These are phyloP conservation scores for Heteractis magnifica DNA, from an alignment of 92 coral and sea anemone genomes.

Conservation along the genomic window DNA sequence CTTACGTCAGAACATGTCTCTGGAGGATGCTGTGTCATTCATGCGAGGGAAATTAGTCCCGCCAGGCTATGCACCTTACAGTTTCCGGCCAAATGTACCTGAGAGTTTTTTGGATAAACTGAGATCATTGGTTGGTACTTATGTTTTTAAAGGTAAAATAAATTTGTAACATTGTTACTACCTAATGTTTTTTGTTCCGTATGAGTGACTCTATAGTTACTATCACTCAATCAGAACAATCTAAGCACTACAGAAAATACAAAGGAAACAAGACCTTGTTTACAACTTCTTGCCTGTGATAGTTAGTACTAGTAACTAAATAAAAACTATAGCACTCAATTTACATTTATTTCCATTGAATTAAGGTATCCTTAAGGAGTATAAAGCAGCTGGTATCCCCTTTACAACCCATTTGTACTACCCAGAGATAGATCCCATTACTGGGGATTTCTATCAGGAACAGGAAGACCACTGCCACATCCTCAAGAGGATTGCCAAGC, in stretches of 20 bases:
- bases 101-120: slow-evolving; percentile 47
- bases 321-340: too few species aligned
- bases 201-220: too few species aligned
- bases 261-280: too few species aligned
- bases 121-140: slow-evolving; percentile 56
- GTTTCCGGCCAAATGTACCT: slow-evolving; percentile 46
- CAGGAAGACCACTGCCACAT: slow-evolving; percentile 60
- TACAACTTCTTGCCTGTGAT: too few species aligned
- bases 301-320: too few species aligned
- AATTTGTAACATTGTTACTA: too few species aligned
- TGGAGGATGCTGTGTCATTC: slow-evolving; percentile 40
- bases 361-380: too few species aligned
- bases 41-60: slow-evolving; percentile 49
- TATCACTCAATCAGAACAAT: too few species aligned
- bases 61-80: slow-evolving; percentile 42
- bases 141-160: neutral
- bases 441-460: slow-evolving; percentile 42
- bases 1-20: neutral
- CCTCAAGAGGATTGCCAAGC: slow-evolving; percentile 15
- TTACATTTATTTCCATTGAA: too few species aligned
- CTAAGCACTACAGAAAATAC: too few species aligned
- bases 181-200: too few species aligned
- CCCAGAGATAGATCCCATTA: slow-evolving; percentile 45
- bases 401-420: slow-evolving; percentile 14
- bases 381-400: too few species aligned